Percentiles rank a stretch among this genome's conserved stretches.
Evolutionary conservation across 2,888 invertebrate genomes (phyloP).

Genomic region (Machimus rusticus): DNA sequence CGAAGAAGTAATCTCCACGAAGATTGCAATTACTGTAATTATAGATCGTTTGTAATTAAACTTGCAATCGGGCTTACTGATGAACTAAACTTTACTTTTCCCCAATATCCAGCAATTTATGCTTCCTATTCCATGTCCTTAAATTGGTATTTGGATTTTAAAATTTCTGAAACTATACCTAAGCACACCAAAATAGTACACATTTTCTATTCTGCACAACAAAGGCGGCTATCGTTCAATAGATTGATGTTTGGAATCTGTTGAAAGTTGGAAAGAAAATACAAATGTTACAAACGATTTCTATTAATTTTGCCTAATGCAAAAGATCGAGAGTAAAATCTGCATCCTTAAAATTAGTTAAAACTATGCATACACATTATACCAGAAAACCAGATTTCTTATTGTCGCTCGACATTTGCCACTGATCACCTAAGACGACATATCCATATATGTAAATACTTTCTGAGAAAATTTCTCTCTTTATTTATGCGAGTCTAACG

Average conservation of each 20-base stretch:
- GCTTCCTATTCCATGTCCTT: background rate
- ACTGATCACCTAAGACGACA: background rate
- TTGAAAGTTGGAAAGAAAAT: background rate
- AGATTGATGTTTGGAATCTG: background rate
- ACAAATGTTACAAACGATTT: background rate
- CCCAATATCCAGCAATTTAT: background rate
- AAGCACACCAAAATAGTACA: too few species aligned
- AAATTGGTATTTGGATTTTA: background rate
- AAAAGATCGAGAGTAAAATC: background rate
- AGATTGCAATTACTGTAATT: constrained; percentile 30
- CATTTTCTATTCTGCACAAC: background rate
- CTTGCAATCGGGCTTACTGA: background rate
- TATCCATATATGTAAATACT: background rate
- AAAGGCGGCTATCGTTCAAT: background rate
- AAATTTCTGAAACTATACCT: too few species aligned
- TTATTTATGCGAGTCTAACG: background rate
- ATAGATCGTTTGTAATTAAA: constrained; percentile 29
- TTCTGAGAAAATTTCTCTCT: background rate
- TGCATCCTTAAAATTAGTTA: background rate
- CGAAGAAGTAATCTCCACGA: background rate
- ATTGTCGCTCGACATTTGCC: background rate
- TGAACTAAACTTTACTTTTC: background rate
- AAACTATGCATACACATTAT: background rate
- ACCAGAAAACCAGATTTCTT: background rate
- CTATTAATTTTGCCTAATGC: background rate